A percentile compares a stretch with the other conserved stretches of the same genome.
Evolutionary conservation across 2,113 vertebrate species (phyloP).

Genomic region (Hirundichthys speculiger): DNA sequence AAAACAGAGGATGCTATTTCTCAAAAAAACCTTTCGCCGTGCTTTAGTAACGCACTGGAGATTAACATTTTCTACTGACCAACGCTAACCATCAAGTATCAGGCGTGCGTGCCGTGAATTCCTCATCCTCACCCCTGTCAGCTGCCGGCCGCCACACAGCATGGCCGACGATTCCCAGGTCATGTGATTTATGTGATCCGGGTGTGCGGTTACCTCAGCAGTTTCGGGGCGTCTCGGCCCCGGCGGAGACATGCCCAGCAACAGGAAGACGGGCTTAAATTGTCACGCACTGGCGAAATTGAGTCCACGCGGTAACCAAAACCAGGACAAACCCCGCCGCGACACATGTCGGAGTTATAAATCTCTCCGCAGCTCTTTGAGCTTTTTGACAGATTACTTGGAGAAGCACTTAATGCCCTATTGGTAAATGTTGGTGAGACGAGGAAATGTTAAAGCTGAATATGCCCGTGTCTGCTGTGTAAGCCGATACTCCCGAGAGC

Average conservation of each 20-base stretch:
- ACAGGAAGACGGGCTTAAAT: slow-evolving; percentile 22
- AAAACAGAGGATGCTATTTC: too few relatives aligned
- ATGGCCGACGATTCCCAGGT: slow-evolving; percentile 7
- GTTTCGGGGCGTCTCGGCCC: slow-evolving; percentile 15
- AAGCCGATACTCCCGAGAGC: neutral
- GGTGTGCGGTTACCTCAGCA: slow-evolving; percentile 24
- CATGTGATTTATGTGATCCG: slow-evolving; percentile 15
- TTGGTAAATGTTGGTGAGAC: neutral
- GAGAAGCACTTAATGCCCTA: neutral
- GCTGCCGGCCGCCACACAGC: neutral
- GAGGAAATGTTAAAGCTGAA: neutral
- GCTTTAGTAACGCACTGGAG: too few relatives aligned
- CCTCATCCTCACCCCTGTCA: slow-evolving; percentile 4
- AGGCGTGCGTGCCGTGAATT: neutral
- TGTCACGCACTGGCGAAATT: neutral
- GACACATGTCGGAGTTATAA: slow-evolving; percentile 25
- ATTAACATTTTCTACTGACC: too few relatives aligned
- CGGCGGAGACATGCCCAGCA: slow-evolving; percentile 2
- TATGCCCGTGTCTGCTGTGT: slow-evolving; percentile 1
- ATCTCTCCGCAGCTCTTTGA: slow-evolving; percentile 13
- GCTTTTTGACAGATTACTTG: slow-evolving; percentile 8
- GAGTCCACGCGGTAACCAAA: slow-evolving; percentile 25
- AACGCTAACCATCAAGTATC: neutral
- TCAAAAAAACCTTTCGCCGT: too few relatives aligned
- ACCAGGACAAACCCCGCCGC: slow-evolving; percentile 14